Conservation (phyloP, 1,140 invertebrate species). For the Homalodisca vitripennis region DNA sequence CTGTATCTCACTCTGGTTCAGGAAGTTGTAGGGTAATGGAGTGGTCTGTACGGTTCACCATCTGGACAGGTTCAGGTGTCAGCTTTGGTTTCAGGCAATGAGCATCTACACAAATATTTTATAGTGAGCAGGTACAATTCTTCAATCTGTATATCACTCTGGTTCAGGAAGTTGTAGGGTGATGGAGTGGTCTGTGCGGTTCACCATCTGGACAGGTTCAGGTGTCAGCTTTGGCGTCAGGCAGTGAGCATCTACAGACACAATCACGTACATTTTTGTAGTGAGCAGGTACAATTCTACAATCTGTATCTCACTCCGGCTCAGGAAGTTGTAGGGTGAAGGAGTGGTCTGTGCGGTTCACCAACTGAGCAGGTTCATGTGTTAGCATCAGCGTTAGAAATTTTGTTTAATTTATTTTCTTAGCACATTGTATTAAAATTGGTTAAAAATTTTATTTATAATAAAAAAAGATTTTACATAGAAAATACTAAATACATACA, state of each 20-base stretch:
- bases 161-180: slow-evolving; percentile 60
- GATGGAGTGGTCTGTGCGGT: slow-evolving; percentile 60
- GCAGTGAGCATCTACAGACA: slow-evolving; percentile 58
- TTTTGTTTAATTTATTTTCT: no score
- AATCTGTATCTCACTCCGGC: slow-evolving; percentile 54
- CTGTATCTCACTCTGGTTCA: slow-evolving; percentile 50
- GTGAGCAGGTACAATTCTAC: slow-evolving; percentile 61
- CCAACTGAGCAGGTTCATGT: slow-evolving; percentile 51
- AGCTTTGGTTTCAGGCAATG: slow-evolving; percentile 65
- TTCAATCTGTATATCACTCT: slow-evolving; percentile 56
- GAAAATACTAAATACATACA: no score
- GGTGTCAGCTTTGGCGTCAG: slow-evolving; percentile 60
- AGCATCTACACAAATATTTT: slow-evolving; percentile 49
- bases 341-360: slow-evolving; percentile 57
- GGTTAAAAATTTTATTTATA: no score
- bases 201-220: slow-evolving; percentile 50
- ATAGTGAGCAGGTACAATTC: slow-evolving; percentile 60
- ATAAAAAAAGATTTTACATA: no score
- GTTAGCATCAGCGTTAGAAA: slow-evolving; percentile 59
- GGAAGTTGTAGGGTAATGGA: slow-evolving; percentile 65
- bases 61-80: slow-evolving; percentile 49
- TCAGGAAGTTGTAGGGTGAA: slow-evolving; percentile 63
- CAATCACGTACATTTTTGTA: no score
- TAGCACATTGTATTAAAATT: no score
- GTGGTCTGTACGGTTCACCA: slow-evolving; percentile 56